A percentile compares a stretch with the other conserved stretches of the same genome.
Evolutionary conservation across 2,797 vertebrate genomes (phyloP).

Genomic region (Triplophysa yarkandensis): DNA sequence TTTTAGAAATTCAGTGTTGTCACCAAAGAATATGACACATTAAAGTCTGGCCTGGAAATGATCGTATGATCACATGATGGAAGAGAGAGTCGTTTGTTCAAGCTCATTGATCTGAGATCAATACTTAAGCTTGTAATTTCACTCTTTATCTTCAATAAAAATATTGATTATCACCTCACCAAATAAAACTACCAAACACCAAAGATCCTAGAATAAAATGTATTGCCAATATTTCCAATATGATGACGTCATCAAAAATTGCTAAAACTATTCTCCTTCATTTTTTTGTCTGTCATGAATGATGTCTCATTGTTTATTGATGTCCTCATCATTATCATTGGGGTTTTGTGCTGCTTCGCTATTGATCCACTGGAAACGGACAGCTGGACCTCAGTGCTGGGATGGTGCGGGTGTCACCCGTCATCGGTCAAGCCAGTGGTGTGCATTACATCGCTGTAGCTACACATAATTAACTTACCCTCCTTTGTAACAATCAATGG

Average conservation of each 20-base stretch:
- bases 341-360: neutral
- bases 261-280: neutral
- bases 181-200: neutral
- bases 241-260: neutral
- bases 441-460: constrained; percentile 59
- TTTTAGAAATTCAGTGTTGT: constrained; percentile 1
- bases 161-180: neutral
- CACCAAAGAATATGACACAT: neutral
- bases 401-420: neutral
- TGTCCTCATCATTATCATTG: neutral
- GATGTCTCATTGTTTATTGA: constrained; percentile 24
- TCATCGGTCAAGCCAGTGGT: constrained; percentile 65
- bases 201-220: neutral
- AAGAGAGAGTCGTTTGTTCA: neutral
- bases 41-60: neutral
- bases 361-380: constrained; percentile 11
- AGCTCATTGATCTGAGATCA: neutral
- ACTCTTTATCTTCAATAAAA: no score
- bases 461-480: constrained; percentile 71
- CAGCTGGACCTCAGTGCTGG: constrained; percentile 7
- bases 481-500: constrained; percentile 71
- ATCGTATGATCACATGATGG: constrained; percentile 2
- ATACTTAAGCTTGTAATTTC: neutral
- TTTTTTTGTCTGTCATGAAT: neutral
- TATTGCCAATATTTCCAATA: neutral